Evolutionary conservation across 2,888 invertebrate genomes (phyloP), one percentile per base, ranked within the genome.

Genomic region (Cryptophagus acutangulus): DNA sequence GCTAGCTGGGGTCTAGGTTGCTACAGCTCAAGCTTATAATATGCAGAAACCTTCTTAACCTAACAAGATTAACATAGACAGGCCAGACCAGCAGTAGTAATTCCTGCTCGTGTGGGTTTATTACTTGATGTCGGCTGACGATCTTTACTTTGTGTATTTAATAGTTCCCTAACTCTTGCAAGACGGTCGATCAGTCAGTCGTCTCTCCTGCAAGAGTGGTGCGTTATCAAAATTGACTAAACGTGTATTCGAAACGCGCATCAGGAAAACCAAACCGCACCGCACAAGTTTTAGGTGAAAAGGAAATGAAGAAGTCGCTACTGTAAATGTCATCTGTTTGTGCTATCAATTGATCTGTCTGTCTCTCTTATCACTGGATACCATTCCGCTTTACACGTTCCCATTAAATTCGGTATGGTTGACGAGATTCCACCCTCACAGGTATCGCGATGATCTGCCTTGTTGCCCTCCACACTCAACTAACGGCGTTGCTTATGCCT

Each of bases 21-120:
- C 63, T 67, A 62, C 14, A 60, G 61, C 64, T 76, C 77, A 77
- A 77, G 76, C 77, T 77, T 73, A 75, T 79, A 78, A 78, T 79
- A 77, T 77, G 78, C 76, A 76, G 77, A 78, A 78, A 78, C 78
- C 78, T 78, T 78, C 78, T 78, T 79, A 79, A 76, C 76, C 77
- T 79, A 79, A 79, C 78, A 78, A 77, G 79, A 79, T 79, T 79
- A 79, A 75, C 78, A 75, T 71, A 73, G 69, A 74, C 75, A 75
- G 75, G 76, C 70, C 71, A 74, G 74, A 74, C 74, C 70, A 75
- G 74, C 74, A 56, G 58, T 54, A 52, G 52, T 59, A 59, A 61
- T 59, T 56, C 59, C 53, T 43, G 26, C 51, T 46, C 47, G 49
- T 48, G 54, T 51, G 54, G 54, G 55, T 56, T 58, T 61, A 61